Base-by-base conservation (phyloP, 2,113 vertebrate genomes). In the Pleuronectes platessa region DNA sequence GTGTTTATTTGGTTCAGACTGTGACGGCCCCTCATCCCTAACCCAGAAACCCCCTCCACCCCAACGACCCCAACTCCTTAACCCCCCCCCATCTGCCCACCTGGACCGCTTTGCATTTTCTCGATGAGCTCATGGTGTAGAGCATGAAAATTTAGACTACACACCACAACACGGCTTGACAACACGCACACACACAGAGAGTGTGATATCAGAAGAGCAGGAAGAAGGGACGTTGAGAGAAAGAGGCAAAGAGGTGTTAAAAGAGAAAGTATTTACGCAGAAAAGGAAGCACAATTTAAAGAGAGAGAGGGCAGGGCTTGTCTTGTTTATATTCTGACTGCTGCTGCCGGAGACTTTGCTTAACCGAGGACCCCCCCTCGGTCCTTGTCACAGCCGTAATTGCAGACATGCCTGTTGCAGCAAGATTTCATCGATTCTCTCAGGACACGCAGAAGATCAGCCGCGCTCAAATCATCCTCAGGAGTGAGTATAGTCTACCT, bases 401-500 rank as follows among this genome's bases (percentile, higher is more conserved):
- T 14, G 0, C 56, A 61, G 64, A 79, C 67, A 94, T 92, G 92
- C 93, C 90, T 45, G 85, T 87, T 27, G 78, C 88, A 14, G 71
- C 83, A 2, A 71, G 81, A 76, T 64, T 87, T 53, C 76, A 68
- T 4, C 35, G 74, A 21, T 81, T 90, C 63, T 78, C 72, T 20
- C 68, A 66, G 72, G 78, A 83, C 9, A 85, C 21, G n/a, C 90
- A 92, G 80, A 91, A 80, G 84, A 86, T 93, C 86, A 94, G 91
- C 82, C 78, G 75, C 0, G 87, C 89, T 65, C 86, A 86, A n/a
- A 91, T 94, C 89, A 75, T 91, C 85, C 87, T 93, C 61, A 90
- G 89, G 83, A 93, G 92, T 93, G 87, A 94, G 92, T 93, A 86
- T 13, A 13, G 76, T 59, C 55, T 12, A 2, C 26, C 64, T 26